phyloP scores from a whole-genome alignment of 2,797 vertebrate genomes.

The Mus minutoides region DNA sequence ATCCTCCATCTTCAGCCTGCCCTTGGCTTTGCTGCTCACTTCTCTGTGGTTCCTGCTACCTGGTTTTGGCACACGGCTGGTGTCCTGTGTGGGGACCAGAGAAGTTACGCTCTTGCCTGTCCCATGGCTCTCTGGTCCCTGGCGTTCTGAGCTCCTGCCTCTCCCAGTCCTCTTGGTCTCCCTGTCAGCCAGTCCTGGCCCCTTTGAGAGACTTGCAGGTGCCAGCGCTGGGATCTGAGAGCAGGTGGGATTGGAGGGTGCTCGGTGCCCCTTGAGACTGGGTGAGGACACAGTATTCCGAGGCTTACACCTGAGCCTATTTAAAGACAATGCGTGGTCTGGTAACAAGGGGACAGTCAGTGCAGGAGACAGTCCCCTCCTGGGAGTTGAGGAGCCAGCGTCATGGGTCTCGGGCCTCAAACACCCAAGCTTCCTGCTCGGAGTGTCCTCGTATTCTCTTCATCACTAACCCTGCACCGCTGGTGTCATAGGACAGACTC shows the following conservation, averaged over 20 bases:
- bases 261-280: neutral
- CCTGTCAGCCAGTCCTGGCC: neutral
- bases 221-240: neutral
- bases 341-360: neutral
- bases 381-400: neutral
- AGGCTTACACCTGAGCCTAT: neutral
- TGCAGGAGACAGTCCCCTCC: neutral
- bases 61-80: neutral
- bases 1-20: neutral
- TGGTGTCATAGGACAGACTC: neutral
- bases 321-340: slow-evolving; percentile 23
- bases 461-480: neutral
- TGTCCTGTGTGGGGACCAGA: neutral
- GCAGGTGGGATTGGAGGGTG: neutral
- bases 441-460: neutral
- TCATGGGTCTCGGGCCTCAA: neutral
- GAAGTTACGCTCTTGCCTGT: neutral
- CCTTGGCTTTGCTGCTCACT: neutral
- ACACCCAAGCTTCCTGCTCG: neutral
- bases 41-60: rapidly evolving
- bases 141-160: neutral
- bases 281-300: neutral
- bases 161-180: rapidly evolving
- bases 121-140: rapidly evolving
- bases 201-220: neutral